Percentiles rank a stretch among this genome's conserved stretches.
phyloP scores from a whole-genome alignment of 2,888 invertebrate species.

The Acanthosepion pharaonis region DNA sequence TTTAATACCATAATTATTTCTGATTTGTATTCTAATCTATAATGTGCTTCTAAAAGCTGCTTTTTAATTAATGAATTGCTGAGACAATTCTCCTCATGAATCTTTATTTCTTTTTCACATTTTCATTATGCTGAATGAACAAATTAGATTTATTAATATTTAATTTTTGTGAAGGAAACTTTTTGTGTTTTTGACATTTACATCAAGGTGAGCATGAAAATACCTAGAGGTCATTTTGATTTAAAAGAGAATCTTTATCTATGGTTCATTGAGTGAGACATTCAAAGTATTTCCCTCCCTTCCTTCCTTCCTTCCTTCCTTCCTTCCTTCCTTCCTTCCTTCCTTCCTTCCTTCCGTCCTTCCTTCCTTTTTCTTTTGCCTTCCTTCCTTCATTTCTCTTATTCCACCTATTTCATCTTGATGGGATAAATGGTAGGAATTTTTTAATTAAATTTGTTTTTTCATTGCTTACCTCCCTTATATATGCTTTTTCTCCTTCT shows the following conservation, averaged over 20 bases:
- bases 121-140: not conserved
- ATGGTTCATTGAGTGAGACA: not conserved
- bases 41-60: not conserved
- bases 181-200: not conserved
- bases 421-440: not conserved
- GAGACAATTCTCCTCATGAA: not conserved
- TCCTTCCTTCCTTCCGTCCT: not conserved
- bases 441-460: not conserved
- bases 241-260: not conserved
- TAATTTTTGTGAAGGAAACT: constrained; percentile 20
- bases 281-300: not conserved
- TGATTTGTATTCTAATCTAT: not conserved
- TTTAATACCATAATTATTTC: no score
- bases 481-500: not conserved
- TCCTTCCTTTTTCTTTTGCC: not conserved
- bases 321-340: not conserved
- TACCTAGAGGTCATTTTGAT: not conserved
- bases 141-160: constrained; percentile 8
- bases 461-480: not conserved
- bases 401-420: not conserved
- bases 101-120: not conserved
- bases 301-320: not conserved
- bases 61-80: not conserved
- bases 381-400: not conserved
- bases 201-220: constrained; percentile 10